Evolutionary conservation across 2,797 vertebrate genomes (phyloP), one percentile per base, ranked within the genome.

Genomic region (Cossypha caffra): DNA sequence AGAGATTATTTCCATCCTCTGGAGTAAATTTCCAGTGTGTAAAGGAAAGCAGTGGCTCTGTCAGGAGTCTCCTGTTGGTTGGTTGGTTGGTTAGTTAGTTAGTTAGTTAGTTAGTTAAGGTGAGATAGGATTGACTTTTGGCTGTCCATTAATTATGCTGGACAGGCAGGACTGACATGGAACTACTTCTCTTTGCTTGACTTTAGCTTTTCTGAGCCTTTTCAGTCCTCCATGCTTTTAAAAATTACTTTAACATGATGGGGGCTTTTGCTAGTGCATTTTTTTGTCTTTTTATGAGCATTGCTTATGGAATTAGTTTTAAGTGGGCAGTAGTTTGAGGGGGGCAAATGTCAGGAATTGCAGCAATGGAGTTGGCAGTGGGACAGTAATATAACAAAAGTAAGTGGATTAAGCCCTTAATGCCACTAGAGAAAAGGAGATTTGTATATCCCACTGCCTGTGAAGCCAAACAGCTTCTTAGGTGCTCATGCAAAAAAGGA

Each of bases 361-460:
- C 14, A 28, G 59, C 66, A 38, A 31, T 21, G 29, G 66, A 58
- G 33, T 29, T 71, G 52, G 24, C 20, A 73, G 40, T 67, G 38
- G 47, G 26, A 26, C 63, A 50, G 11, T 24, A 64, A 40, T 4
- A 3, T 45, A 90, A 62, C 9, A 66, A 51, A 35, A 18, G 3
- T 38, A 48, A 84, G 40, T 76, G 55, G 77, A 73, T 90, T 85
- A 82, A 86, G 13, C 45, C 77, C 17, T 61, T 87, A 90, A 74
- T 89, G 42, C 71, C 20, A 16, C 11, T 33, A 50, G 45, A 76
- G 59, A 61, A 79, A 63, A 93, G 29, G 80, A 74, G 40, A 48
- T 92, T 66, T 86, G 47, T 73, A 37, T 77, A 86, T 31, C 83
- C 83, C 63, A 33, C 54, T 77, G 57, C n/a, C 35, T 31, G 66